Percentiles rank a stretch among this genome's conserved stretches.
Conservation (phyloP, 2,797 vertebrate species). For the Odontamblyopus rebecca region DNA sequence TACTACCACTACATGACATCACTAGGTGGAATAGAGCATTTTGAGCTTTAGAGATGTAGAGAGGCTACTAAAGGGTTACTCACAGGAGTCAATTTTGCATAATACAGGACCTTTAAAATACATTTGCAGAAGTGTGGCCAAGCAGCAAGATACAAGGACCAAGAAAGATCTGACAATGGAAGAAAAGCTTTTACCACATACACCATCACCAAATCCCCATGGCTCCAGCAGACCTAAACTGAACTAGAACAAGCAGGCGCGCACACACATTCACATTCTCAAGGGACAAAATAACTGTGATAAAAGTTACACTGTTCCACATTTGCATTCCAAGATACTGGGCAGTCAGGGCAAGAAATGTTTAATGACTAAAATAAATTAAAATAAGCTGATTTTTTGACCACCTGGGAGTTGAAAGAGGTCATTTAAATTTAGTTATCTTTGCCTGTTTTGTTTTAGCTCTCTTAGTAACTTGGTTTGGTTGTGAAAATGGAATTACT, state of each 20-base stretch:
- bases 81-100: too few relatives aligned
- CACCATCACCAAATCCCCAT: conserved; percentile 45
- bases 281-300: conserved; percentile 53
- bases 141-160: conserved; percentile 61
- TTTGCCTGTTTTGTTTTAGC: conserved; percentile 33
- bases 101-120: too few relatives aligned
- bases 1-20: too few relatives aligned
- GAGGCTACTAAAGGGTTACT: too few relatives aligned
- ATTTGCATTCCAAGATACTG: conserved; percentile 42
- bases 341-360: conserved; percentile 38
- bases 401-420: conserved; percentile 39
- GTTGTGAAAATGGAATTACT: conserved; percentile 50
- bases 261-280: conserved; percentile 50
- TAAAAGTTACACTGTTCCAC: conserved; percentile 36
- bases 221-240: conserved; percentile 44
- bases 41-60: too few relatives aligned
- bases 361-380: conserved; percentile 36
- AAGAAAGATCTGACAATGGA: conserved; percentile 66
- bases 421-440: conserved; percentile 35
- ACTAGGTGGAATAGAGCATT: too few relatives aligned
- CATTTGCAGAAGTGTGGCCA: conserved; percentile 40
- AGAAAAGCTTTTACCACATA: conserved; percentile 74
- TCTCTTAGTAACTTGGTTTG: conserved; percentile 54
- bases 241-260: conserved; percentile 46
- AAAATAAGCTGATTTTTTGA: conserved; percentile 26